These are phyloP conservation scores for Palaemon carinicauda DNA, from an alignment of 1,140 invertebrate genomes.

Conservation along the genomic window DNA sequence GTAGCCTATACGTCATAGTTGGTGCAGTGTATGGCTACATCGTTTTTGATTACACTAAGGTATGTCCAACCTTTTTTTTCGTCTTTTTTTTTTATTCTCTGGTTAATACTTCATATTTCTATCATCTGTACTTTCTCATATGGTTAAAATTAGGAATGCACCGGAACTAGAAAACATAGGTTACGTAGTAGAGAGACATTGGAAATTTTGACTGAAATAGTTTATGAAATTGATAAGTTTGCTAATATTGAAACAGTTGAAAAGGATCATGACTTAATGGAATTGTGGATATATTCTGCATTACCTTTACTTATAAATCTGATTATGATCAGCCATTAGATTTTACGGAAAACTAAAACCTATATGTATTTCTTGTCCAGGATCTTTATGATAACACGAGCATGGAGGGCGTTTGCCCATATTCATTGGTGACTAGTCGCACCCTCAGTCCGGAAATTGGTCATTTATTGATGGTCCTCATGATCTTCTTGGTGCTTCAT, in stretches of 20 bases:
- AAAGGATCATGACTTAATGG: too few species aligned
- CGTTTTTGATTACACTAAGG: conserved; percentile 69
- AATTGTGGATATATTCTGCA: too few species aligned
- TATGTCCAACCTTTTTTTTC: not conserved
- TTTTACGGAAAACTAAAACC: too few species aligned
- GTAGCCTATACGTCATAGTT: conserved; percentile 73
- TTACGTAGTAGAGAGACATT: too few species aligned
- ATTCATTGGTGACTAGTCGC: conserved; percentile 66
- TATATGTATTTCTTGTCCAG: not conserved
- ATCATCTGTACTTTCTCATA: not conserved
- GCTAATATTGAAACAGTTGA: too few species aligned
- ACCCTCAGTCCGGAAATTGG: conserved; percentile 7
- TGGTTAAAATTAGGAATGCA: not conserved
- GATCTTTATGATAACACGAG: conserved; percentile 6
- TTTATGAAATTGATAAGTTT: too few species aligned
- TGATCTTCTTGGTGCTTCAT: conserved; percentile 75
- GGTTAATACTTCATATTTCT: too few species aligned
- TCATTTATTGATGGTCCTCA: conserved; percentile 71
- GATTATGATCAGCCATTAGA: too few species aligned
- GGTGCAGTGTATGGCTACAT: conserved; percentile 75
- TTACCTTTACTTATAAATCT: too few species aligned
- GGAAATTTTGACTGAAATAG: too few species aligned
- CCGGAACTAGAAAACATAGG: too few species aligned
- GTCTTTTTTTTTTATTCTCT: not conserved
- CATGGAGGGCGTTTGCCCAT: conserved; percentile 1